Evolutionary conservation across 2,888 invertebrate genomes (phyloP), one percentile per base, ranked within the genome.

Genomic region (Trissolcus brochymenae): DNA sequence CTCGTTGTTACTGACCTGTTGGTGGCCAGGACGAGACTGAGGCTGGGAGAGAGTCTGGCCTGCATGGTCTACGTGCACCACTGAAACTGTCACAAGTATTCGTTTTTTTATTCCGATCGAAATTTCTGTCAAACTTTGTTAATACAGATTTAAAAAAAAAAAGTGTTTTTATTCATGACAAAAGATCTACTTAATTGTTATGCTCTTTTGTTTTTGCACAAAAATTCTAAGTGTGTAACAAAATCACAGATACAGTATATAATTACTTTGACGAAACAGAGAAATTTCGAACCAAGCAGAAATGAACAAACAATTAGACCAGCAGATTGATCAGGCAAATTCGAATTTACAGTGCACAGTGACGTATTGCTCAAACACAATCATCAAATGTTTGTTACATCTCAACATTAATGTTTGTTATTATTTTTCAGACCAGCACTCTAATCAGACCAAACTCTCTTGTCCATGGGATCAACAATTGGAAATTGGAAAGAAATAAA

Each of bases 51-150:
- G 87, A 87, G 87, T 87, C 87, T 87, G 88, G 87, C 87, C 87
- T 88, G 88, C 88, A 85, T 88, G 88, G 86, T 87, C 87, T 87
- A 87, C 88, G 87, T 88, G 87, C 87, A 87, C 87, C 87, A 85
- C 87, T 88, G 87, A 88, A 74, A 74, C 66, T 87, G 86, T 87
- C 84, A 87, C 85, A 87, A 88, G 86, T 82, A 87, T 84, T 87
- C 85, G 84, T 82, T 85, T 83, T 87, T 88, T 87, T 87, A 87
- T 85, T 84, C 83, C 82, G 86, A 84, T 83, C 82, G 75, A 80
- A 77, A 49, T 71, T 78, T 79, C 54, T 35, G 60, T 51, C 66
- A 62, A 78, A 79, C 11, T 11, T 11, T 11, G 67, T 75, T 73
- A 59, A 62, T 75, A 79, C 57, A 76, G 41, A 68, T 57, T 67